These are phyloP conservation scores for Chromoteleia sp. DNA, from an alignment of 2,888 invertebrate genomes.

Conservation along the genomic window DNA sequence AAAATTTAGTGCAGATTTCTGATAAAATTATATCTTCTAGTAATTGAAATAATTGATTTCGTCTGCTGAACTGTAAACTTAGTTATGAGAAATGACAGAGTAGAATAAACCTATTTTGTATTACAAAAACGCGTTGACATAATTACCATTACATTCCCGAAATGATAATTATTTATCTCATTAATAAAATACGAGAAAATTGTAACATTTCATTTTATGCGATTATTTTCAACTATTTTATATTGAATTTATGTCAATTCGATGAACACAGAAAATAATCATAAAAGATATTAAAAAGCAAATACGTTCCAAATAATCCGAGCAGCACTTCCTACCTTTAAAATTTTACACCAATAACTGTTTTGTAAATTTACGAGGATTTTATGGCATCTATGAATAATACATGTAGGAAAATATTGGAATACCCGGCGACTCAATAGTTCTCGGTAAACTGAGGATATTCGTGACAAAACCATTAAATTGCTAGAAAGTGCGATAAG, in stretches of 20 bases:
- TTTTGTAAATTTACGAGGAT: conserved; percentile 45
- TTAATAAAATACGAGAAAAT: neutral
- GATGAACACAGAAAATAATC: neutral
- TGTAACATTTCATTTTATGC: too few relatives aligned
- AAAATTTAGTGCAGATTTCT: too few relatives aligned
- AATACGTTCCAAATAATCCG: neutral
- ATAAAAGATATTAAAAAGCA: conserved; percentile 9
- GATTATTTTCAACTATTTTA: neutral
- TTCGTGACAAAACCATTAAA: conserved; percentile 43
- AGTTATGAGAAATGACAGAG: conserved; percentile 1
- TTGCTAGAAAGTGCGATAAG: conserved; percentile 43
- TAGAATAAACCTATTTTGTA: neutral
- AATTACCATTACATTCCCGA: neutral
- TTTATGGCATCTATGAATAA: conserved; percentile 56
- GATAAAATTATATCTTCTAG: too few relatives aligned
- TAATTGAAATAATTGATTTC: conserved; percentile 6
- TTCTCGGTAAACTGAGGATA: conserved; percentile 28
- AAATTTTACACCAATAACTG: conserved; percentile 33
- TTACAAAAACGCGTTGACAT: neutral
- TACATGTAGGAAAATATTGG: conserved; percentile 36
- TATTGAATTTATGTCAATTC: neutral
- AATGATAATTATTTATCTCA: neutral
- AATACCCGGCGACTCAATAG: conserved; percentile 25
- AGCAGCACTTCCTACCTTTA: conserved; percentile 1
- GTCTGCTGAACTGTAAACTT: neutral